Base-by-base conservation (phyloP, 1,140 invertebrate genomes). In the Cyclargus thomasi region DNA sequence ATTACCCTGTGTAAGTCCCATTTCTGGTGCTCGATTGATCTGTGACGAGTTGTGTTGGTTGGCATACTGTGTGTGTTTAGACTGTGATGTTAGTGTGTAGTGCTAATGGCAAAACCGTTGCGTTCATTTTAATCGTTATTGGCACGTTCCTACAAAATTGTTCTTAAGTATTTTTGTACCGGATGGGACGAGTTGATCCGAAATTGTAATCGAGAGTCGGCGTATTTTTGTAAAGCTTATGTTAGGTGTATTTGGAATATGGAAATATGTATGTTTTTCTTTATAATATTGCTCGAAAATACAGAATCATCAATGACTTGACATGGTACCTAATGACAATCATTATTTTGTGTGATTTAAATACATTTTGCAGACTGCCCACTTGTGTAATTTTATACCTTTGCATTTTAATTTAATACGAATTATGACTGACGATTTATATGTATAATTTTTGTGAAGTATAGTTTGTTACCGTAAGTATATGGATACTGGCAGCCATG, bases 171-270 rank as follows among this genome's bases (percentile, higher is more conserved):
- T 59, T 59, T 59, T 59, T 59, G 21, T 59, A 59, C 55, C 18
- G 18, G 55, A 59, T 20, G 55, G 55, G 20, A 59, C 18, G 18
- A 17, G 17, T 11, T 59, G 11, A 55, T 55, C 18, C 53, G 17
- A 20, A 20, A 20, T 59, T 59, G 17, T 59, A 59, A 47, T 47
- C 20, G 11, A 22, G 55, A 59, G 55, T 59, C 18, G 55, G 55
- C 55, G 55, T 59, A 59, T 59, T 59, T 59, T 59, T 59, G 20
- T 59, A 59, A 59, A 8, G 55, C 18, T 59, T 59, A 59, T 59
- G 55, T 59, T 59, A 59, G 18, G 55, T 59, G 18, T 59, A 59
- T 59, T 18, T 59, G 55, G 55, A 59, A 59, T 59, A 59, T 59
- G 5, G 55, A 55, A 20, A 59, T 18, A 21, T 20, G 18, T 59